Evolutionary conservation across 1,140 invertebrate species (phyloP), one percentile per base, ranked within the genome.

Genomic region (Drosophila kanapiae): DNA sequence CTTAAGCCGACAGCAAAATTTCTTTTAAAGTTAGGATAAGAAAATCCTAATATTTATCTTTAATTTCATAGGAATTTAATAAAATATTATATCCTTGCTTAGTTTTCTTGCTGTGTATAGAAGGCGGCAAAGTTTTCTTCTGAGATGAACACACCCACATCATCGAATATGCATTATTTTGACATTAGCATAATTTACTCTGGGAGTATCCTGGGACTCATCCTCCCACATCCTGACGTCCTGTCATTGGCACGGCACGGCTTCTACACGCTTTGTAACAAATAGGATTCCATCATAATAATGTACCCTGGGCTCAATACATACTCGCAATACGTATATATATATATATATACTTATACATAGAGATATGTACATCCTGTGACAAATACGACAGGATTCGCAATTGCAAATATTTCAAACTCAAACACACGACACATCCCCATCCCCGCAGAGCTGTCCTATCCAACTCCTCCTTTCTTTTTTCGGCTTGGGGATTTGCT

Each of bases 81-180:
- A 43, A 18, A 6, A 9, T 1, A 9, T 9, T 16, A 5, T 4
- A 42, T 42, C 16, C 16, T 2, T 9, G 3, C 7, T 4, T 4
- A 14, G 38, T 13, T 56, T 54, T 38, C 53, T 56, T 6, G 59
- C 18, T 38, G 40, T 45, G 35, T 16, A 16, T 38, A 11, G 35
- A 43, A 18, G 65, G 49, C 47, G 43, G 23, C 35, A 72, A 72
- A 71, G 65, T 71, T 72, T 58, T 40, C 51, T 40, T 31, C 18
- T n/a, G 18, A 33, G 31, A 59, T 29, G 37, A 51, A 47, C 72
- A 76, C 72, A 77, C 80, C 80, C 82, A 86, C 84, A 90, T 84
- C 86, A 91, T 91, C 84, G 88, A 91, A 91, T 91, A 91, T 88
- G 84, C 90, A 91, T 91, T 91, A 91, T 91, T 91, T 91, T 82